A percentile compares a stretch with the other conserved stretches of the same genome.
phyloP scores from a whole-genome alignment of 2,797 vertebrate genomes.

The Tinamus major region DNA sequence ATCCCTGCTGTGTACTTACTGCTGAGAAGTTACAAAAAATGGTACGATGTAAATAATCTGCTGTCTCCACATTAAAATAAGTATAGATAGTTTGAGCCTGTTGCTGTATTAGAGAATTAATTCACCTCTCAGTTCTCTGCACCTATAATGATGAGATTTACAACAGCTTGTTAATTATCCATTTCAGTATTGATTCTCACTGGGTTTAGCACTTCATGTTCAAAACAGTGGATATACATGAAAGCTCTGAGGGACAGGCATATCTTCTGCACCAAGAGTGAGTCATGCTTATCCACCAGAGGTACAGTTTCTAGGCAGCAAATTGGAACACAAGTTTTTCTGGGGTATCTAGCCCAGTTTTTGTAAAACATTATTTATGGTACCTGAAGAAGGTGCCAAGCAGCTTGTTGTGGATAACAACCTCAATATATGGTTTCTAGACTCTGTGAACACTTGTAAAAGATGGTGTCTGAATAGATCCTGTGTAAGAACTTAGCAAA shows the following conservation, averaged over 20 bases:
- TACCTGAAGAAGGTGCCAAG: neutral
- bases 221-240: neutral
- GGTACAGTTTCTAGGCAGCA: neutral
- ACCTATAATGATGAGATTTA: neutral
- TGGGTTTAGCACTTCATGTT: neutral
- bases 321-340: neutral
- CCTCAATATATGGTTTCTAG: neutral
- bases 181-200: fast-evolving
- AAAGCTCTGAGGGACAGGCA: neutral
- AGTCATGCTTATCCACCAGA: neutral
- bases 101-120: neutral
- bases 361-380: neutral
- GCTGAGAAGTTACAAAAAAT: neutral
- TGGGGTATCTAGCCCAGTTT: neutral
- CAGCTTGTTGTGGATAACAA: neutral
- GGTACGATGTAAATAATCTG: neutral
- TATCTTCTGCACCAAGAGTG: neutral
- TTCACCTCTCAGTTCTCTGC: neutral
- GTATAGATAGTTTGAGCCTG: neutral
- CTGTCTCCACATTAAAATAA: neutral
- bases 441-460: neutral
- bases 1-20: neutral
- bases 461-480: neutral
- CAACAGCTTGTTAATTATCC: neutral
- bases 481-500: neutral